phyloP scores from a whole-genome alignment of 2,888 invertebrate species.

The Matsumyia berberina region DNA sequence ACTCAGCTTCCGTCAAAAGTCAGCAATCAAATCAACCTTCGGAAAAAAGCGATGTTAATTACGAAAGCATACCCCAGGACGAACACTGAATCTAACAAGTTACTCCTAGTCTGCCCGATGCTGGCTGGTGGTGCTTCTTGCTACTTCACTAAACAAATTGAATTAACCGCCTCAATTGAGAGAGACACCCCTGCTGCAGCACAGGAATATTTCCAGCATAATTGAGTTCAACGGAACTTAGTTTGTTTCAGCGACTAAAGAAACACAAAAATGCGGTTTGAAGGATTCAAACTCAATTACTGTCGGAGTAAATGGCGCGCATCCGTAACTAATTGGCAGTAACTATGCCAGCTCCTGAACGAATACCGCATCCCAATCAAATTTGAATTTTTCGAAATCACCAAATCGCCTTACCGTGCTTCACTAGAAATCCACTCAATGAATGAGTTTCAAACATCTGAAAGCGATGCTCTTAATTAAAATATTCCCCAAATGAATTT shows the following conservation, averaged over 20 bases:
- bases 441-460: too few species aligned
- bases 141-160: conserved; percentile 19
- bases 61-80: background rate
- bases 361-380: background rate
- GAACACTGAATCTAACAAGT: conserved; percentile 14
- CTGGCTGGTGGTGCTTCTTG: background rate
- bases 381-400: background rate
- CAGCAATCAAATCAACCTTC: conserved; percentile 12
- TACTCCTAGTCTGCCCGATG: background rate
- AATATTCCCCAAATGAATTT: background rate
- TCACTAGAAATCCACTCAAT: too few species aligned
- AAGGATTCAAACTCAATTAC: background rate
- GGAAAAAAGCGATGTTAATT: background rate
- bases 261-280: background rate
- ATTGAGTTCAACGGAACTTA: conserved; percentile 4
- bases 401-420: background rate
- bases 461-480: background rate
- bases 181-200: conserved; percentile 9
- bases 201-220: background rate
- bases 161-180: conserved; percentile 24
- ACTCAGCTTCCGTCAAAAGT: background rate
- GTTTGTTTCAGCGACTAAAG: too few species aligned
- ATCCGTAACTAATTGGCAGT: background rate
- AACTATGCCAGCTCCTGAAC: background rate
- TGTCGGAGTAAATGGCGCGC: background rate